Evolutionary conservation across 1,140 invertebrate species (phyloP).

Genomic region (Brachionus rotundiformis): DNA sequence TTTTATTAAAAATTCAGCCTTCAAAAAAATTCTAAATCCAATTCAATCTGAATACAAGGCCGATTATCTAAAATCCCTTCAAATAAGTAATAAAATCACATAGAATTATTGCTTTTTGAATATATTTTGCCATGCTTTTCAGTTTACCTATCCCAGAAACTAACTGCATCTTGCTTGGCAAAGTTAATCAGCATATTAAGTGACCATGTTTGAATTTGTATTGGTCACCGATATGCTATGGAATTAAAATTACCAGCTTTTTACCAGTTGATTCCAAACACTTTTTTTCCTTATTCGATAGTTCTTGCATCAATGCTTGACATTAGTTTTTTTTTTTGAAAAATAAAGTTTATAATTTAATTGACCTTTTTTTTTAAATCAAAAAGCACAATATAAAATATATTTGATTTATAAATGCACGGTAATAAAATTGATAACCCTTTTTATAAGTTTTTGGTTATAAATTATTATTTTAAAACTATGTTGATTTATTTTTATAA

Average conservation of each 20-base stretch:
- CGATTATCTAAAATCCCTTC: background rate
- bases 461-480: background rate
- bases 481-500: background rate
- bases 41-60: background rate
- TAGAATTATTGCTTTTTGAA: background rate
- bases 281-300: background rate
- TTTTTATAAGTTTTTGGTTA: background rate
- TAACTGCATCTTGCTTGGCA: background rate
- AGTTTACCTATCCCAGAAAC: background rate
- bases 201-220: background rate
- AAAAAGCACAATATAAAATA: background rate
- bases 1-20: slow-evolving; percentile 26
- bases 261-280: background rate
- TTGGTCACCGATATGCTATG: background rate
- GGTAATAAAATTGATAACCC: background rate
- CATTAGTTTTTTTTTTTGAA: too few relatives aligned
- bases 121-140: background rate
- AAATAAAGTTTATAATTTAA: background rate
- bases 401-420: background rate
- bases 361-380: background rate
- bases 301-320: background rate
- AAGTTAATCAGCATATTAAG: background rate
- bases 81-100: background rate
- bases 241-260: too few relatives aligned
- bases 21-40: slow-evolving; percentile 40